These are phyloP conservation scores for Sebastiscus tertius DNA, from an alignment of 2,797 vertebrate species.

Conservation along the genomic window DNA sequence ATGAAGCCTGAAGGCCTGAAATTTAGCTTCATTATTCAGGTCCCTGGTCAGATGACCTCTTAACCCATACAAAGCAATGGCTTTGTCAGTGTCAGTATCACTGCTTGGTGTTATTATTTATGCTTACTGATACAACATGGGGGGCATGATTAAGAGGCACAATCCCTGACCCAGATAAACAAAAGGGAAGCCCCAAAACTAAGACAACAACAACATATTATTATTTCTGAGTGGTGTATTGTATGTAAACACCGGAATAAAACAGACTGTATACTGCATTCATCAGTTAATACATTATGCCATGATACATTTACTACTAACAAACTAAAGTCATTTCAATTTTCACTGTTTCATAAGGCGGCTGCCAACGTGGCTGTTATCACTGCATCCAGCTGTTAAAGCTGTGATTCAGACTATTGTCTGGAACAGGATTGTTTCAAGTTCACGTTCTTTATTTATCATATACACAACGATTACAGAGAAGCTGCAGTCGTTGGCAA, in stretches of 20 bases:
- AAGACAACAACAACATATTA: neutral
- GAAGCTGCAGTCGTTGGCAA: neutral
- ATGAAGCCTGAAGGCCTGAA: neutral
- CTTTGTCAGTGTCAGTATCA: neutral
- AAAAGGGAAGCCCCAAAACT: conserved; percentile 12
- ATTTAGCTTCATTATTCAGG: neutral
- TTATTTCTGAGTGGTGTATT: neutral
- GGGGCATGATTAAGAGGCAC: conserved; percentile 13
- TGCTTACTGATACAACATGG: neutral
- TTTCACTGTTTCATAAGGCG: neutral
- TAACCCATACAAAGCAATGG: neutral
- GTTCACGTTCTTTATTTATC: neutral
- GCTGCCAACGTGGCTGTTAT: neutral
- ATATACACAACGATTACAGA: neutral
- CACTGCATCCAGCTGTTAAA: conserved; percentile 37
- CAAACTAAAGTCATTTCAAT: neutral
- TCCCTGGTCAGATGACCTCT: neutral
- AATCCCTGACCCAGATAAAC: conserved; percentile 61
- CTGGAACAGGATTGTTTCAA: conserved; percentile 22
- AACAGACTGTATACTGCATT: neutral
- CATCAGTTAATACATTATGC: too few relatives aligned
- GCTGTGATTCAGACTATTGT: conserved; percentile 42
- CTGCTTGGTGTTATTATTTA: neutral
- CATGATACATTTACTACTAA: neutral
- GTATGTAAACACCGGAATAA: neutral